Evolutionary conservation across 2,113 vertebrate species (phyloP).

Genomic region (Colaptes auratus): DNA sequence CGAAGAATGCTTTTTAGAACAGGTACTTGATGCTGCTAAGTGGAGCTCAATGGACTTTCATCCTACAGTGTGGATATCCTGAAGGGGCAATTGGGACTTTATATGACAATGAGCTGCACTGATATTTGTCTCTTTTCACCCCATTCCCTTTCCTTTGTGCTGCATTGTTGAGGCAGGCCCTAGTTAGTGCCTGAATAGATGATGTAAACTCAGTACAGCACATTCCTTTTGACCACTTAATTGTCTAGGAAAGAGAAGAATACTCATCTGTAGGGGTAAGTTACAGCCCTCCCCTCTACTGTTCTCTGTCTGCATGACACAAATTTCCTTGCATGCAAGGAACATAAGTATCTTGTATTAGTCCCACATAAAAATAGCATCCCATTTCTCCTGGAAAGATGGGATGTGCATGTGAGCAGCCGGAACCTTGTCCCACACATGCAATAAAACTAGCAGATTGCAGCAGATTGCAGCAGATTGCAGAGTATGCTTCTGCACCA

Average conservation of each 20-base stretch:
- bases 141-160: not conserved
- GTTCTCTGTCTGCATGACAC: not conserved
- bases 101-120: not conserved
- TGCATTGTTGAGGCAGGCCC: not conserved
- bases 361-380: slow-evolving; percentile 15
- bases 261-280: not conserved
- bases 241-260: not conserved
- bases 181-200: not conserved
- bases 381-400: not conserved
- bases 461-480: not conserved
- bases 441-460: not conserved
- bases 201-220: not conserved
- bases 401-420: slow-evolving; percentile 4
- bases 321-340: not conserved
- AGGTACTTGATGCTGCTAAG: not conserved
- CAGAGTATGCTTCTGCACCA: not conserved
- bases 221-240: not conserved
- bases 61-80: not conserved
- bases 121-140: not conserved
- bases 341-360: not conserved
- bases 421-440: not conserved
- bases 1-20: not conserved
- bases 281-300: not conserved
- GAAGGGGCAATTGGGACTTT: not conserved
- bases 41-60: not conserved